phyloP scores from a whole-genome alignment of 1,140 invertebrate genomes.

The Zophobas morio region DNA sequence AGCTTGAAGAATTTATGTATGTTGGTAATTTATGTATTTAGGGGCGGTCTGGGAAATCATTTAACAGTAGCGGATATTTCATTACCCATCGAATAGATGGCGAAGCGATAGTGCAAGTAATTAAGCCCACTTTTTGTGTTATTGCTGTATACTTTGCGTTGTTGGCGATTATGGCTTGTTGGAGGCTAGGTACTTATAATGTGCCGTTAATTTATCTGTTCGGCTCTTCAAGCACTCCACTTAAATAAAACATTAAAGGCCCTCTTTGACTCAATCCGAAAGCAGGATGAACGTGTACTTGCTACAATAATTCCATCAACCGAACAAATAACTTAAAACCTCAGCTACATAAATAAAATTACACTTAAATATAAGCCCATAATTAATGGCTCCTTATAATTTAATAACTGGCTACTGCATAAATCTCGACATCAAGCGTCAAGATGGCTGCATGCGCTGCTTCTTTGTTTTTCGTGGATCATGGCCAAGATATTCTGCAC shows the following conservation, averaged over 20 bases:
- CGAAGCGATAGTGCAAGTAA: too few species aligned
- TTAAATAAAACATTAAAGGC: not conserved
- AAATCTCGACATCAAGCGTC: conserved; percentile 54
- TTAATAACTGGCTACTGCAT: conserved; percentile 58
- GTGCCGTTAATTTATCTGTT: too few species aligned
- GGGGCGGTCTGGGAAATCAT: not conserved
- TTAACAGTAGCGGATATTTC: too few species aligned
- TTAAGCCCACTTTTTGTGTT: too few species aligned
- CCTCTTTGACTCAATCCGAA: not conserved
- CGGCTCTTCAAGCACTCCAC: too few species aligned
- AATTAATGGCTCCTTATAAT: conserved; percentile 58
- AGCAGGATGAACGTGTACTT: not conserved
- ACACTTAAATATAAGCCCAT: conserved; percentile 53
- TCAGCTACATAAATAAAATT: conserved; percentile 50
- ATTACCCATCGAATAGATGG: too few species aligned
- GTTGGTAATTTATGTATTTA: not conserved
- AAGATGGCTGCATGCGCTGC: conserved; percentile 47
- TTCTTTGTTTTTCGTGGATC: conserved; percentile 54
- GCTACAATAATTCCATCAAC: conserved; percentile 49
- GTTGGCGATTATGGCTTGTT: too few species aligned
- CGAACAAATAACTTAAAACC: conserved; percentile 50
- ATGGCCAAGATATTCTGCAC: conserved; percentile 49
- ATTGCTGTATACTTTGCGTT: too few species aligned
- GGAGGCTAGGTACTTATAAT: too few species aligned
- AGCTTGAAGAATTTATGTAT: not conserved